Conservation (phyloP, 2,113 vertebrate species). For the Microtus oregoni region DNA sequence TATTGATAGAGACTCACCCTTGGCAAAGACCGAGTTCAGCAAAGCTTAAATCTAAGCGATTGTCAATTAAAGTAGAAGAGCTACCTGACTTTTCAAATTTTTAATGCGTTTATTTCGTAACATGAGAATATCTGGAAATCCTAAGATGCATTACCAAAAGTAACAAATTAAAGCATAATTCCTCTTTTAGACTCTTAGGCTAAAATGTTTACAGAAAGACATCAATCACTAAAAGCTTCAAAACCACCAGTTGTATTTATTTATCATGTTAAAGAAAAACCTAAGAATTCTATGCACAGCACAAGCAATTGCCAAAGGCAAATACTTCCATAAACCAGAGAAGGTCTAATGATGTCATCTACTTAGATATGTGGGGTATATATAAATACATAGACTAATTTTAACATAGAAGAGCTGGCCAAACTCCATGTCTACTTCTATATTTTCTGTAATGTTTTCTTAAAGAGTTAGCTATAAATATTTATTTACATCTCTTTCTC, state of each 20-base stretch:
- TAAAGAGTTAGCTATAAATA: conserved; percentile 38
- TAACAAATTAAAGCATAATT: conserved; percentile 15
- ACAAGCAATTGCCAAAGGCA: conserved; percentile 16
- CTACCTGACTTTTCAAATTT: background rate
- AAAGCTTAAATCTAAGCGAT: conserved; percentile 41
- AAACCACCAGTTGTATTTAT: background rate
- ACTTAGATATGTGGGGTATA: background rate
- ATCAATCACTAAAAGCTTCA: conserved; percentile 43
- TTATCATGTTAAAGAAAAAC: conserved; percentile 27
- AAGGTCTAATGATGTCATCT: background rate
- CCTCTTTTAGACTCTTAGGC: background rate
- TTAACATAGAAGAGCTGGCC: background rate
- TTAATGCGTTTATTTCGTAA: conserved; percentile 29
- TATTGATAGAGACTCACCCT: conserved; percentile 15
- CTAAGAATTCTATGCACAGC: background rate
- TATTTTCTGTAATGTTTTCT: conserved; percentile 27
- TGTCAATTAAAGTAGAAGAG: background rate
- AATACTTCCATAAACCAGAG: background rate
- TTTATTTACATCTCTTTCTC: conserved; percentile 7
- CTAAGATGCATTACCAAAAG: conserved; percentile 14
- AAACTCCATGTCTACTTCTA: background rate
- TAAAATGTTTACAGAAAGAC: conserved; percentile 47
- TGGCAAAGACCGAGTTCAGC: conserved; percentile 24
- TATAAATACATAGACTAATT: background rate
- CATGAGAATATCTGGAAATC: conserved; percentile 32